Evolutionary conservation across 2,113 vertebrate genomes (phyloP), one percentile per base, ranked within the genome.

Genomic region (Mormyrus lacerda): DNA sequence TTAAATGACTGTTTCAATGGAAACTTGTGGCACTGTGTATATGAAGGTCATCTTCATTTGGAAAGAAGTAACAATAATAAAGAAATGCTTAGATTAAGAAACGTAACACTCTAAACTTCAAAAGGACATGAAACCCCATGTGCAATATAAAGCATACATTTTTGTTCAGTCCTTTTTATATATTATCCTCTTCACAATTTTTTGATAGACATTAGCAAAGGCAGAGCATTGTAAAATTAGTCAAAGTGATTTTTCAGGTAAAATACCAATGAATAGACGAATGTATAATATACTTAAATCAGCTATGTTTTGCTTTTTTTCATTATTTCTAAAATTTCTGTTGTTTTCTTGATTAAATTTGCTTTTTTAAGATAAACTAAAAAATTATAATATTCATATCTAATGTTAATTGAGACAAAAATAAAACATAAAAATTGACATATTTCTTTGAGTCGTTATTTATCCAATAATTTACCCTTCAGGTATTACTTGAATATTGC

Each of bases 71-170:
- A 88, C 91, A 90, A 65, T 17, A 17, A 15, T 4, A 15, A 27
- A 47, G 8, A 27, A 69, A 31, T n/a, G 42, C 35, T 69, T 91
- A 90, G 91, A 88, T 89, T 90, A 87, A 84, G 90, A 89, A 88
- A 45, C 39, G n/a, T 47, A 47, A 47, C 39, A 39, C 31, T 55
- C 88, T 79, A 91, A 89, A 89, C 91, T 91, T 93, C 91, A 85
- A 91, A 93, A 93, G 94, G 92, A 88, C 93, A 92, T 95, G 92
- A 92, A 92, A 94, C 89, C 92, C 90, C 90, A 93, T 95, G 95
- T 96, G 95, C 95, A 96, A 96, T 96, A 95, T 94, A 90, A 93
- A 92, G 93, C 19, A 73, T 92, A 93, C 92, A 93, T 73, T 94
- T 84, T 94, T 94, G 89, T 94, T 93, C 85, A 15, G 79, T 92